Conservation (phyloP, 2,113 vertebrate species). For the Litocranius walleri region DNA sequence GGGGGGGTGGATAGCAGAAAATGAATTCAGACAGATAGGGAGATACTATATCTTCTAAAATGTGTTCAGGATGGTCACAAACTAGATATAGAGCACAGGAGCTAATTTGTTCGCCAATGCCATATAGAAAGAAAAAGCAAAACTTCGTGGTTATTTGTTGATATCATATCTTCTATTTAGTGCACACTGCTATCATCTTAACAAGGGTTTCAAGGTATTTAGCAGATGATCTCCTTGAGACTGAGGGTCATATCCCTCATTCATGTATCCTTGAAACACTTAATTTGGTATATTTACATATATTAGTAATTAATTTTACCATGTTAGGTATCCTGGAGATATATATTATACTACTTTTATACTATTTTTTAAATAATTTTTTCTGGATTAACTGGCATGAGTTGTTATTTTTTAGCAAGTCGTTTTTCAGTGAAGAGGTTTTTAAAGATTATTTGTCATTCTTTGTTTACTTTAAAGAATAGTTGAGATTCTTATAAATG, state of each 20-base stretch:
- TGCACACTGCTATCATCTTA: background rate
- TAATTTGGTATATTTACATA: background rate
- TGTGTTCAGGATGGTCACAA: background rate
- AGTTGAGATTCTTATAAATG: background rate
- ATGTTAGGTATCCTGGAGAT: background rate
- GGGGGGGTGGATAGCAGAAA: background rate
- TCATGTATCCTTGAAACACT: background rate
- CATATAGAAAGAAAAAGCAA: background rate
- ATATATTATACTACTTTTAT: background rate
- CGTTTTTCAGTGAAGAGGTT: conserved; percentile 9
- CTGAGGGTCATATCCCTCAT: background rate
- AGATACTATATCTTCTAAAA: background rate
- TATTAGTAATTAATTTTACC: background rate
- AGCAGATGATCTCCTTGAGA: background rate
- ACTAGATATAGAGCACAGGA: background rate
- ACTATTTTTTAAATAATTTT: background rate
- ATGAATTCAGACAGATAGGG: background rate
- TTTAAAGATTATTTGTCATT: conserved; percentile 15
- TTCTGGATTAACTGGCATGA: background rate
- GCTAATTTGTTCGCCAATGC: background rate
- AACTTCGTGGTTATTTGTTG: background rate
- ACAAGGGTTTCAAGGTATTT: background rate
- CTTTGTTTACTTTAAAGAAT: background rate
- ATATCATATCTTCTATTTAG: background rate
- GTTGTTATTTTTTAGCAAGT: background rate